These are phyloP conservation scores for Brotula barbata DNA, from an alignment of 2,797 vertebrate genomes.

Conservation along the genomic window DNA sequence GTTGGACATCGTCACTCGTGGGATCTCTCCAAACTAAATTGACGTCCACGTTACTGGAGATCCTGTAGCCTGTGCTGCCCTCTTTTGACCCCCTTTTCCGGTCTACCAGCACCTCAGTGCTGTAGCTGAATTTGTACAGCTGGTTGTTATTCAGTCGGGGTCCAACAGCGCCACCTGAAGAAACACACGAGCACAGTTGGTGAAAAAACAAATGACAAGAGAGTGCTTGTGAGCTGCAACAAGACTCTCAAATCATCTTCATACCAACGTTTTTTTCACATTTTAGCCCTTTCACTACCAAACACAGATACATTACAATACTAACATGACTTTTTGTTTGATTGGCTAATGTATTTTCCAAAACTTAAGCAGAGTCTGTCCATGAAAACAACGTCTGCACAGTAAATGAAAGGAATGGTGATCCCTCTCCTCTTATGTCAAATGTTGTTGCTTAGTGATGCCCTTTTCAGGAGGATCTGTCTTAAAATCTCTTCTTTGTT, in stretches of 20 bases:
- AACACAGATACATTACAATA: too few relatives aligned
- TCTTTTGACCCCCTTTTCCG: slow-evolving; percentile 74
- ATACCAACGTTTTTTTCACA: too few relatives aligned
- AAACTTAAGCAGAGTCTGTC: too few relatives aligned
- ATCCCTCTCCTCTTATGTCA: too few relatives aligned
- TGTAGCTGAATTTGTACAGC: slow-evolving; percentile 91
- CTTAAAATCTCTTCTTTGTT: too few relatives aligned
- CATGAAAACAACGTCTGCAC: too few relatives aligned
- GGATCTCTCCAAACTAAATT: slow-evolving; percentile 91
- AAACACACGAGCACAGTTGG: slow-evolving; percentile 62
- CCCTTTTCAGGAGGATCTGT: too few relatives aligned
- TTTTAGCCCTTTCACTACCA: neutral
- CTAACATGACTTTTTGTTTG: too few relatives aligned
- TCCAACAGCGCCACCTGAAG: slow-evolving; percentile 83
- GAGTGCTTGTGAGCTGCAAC: neutral
- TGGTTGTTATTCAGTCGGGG: slow-evolving; percentile 89
- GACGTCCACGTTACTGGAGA: slow-evolving; percentile 85
- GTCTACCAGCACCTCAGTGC: slow-evolving; percentile 86
- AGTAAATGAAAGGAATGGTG: too few relatives aligned
- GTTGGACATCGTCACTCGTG: slow-evolving; percentile 86
- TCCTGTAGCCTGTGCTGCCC: slow-evolving; percentile 82
- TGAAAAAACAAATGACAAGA: slow-evolving; percentile 24
- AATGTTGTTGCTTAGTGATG: too few relatives aligned
- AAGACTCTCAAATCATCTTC: slow-evolving; percentile 1
- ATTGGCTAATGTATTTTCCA: too few relatives aligned